These are phyloP conservation scores for Anguilla rostrata DNA, from an alignment of 2,113 vertebrate species.

Conservation along the genomic window DNA sequence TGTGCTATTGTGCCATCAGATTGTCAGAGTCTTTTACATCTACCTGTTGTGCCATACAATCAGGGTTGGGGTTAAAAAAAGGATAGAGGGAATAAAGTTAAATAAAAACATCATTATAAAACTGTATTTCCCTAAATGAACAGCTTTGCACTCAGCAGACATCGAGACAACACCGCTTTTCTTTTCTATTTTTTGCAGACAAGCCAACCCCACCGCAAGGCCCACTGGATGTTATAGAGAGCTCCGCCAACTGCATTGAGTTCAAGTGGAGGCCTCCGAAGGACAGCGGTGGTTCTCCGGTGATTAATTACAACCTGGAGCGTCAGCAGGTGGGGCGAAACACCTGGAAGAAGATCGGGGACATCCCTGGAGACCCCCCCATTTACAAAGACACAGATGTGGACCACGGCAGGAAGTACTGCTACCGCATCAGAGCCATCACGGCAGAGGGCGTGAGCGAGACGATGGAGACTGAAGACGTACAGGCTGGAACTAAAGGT, in stretches of 20 bases:
- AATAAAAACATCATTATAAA: too few species aligned
- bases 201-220: constrained; percentile 83
- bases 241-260: constrained; percentile 60
- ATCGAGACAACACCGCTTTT: background rate
- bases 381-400: constrained; percentile 74
- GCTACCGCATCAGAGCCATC: constrained; percentile 81
- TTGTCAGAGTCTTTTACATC: too few species aligned
- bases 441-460: constrained; percentile 78
- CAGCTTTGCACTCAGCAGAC: background rate
- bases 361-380: constrained; percentile 59
- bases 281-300: constrained; percentile 79
- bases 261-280: constrained; percentile 80
- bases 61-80: too few species aligned
- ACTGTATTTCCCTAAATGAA: too few species aligned
- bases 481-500: constrained; percentile 83
- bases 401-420: constrained; percentile 79
- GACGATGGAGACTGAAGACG: constrained; percentile 78
- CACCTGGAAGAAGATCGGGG: constrained; percentile 82
- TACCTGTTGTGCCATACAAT: too few species aligned
- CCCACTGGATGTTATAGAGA: constrained; percentile 78
- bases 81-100: too few species aligned
- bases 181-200: constrained; percentile 53
- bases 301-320: constrained; percentile 78
- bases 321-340: constrained; percentile 78
- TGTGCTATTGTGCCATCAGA: too few species aligned